These are phyloP conservation scores for Drosophila takahashii DNA, from an alignment of 1,140 invertebrate genomes.

Conservation along the genomic window DNA sequence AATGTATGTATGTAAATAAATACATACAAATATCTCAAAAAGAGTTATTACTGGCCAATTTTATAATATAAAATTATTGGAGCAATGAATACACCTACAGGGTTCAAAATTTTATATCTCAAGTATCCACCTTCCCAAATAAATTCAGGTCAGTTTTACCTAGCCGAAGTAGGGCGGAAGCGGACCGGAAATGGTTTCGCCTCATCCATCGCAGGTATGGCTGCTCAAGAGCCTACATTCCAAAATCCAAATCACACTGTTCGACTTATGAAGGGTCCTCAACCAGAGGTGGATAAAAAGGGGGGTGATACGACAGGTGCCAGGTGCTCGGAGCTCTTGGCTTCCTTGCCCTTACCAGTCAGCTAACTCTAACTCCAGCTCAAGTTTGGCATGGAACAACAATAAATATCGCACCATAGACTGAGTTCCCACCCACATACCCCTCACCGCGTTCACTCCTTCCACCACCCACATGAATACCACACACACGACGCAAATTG, in stretches of 20 bases:
- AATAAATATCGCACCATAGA: slow-evolving; percentile 64
- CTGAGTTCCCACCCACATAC: slow-evolving; percentile 3
- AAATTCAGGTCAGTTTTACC: background rate
- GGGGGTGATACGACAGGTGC: background rate
- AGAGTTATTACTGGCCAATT: background rate
- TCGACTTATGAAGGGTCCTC: slow-evolving; percentile 59
- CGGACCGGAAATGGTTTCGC: background rate
- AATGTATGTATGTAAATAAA: background rate
- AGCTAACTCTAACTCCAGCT: background rate
- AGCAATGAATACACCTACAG: background rate
- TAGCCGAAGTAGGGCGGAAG: background rate
- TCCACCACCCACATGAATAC: slow-evolving; percentile 1
- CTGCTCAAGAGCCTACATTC: slow-evolving; percentile 4
- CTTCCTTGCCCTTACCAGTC: slow-evolving; percentile 8
- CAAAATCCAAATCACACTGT: slow-evolving; percentile 59
- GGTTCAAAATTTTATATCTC: background rate
- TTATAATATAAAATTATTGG: background rate
- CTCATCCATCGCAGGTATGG: background rate
- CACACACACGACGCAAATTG: slow-evolving; percentile 62
- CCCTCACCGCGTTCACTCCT: background rate
- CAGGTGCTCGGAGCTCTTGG: background rate
- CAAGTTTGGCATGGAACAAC: slow-evolving; percentile 62
- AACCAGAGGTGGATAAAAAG: slow-evolving; percentile 9
- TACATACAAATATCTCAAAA: too few species aligned
- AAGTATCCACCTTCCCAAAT: background rate